phyloP scores from a whole-genome alignment of 2,888 invertebrate genomes.

The Drosophila nr. medialis region DNA sequence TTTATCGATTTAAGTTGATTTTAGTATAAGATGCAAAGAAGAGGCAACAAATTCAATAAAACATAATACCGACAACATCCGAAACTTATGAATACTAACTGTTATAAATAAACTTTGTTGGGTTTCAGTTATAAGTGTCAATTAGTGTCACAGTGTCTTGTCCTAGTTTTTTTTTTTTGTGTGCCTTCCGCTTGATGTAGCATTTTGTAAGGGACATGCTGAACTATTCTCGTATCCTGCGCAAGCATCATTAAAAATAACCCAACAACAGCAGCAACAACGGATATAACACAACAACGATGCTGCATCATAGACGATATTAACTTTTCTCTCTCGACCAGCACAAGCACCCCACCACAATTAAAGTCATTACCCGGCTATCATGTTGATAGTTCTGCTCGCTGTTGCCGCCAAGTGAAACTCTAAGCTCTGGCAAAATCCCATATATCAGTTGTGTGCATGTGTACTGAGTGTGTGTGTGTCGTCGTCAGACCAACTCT shows the following conservation, averaged over 20 bases:
- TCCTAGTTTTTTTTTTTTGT: background rate
- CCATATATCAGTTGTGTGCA: conserved; percentile 47
- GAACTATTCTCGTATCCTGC: background rate
- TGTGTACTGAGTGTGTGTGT: conserved; percentile 7
- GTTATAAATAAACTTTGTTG: background rate
- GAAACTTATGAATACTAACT: background rate
- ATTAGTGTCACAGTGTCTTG: background rate
- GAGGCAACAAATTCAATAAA: background rate
- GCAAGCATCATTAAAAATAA: conserved; percentile 28
- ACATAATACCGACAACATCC: background rate
- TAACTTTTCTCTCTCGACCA: conserved; percentile 40
- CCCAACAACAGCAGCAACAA: conserved; percentile 6
- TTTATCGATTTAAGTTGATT: background rate
- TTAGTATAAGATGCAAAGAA: background rate
- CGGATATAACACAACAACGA: conserved; percentile 20
- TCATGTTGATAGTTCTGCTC: conserved; percentile 66
- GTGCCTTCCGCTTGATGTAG: background rate
- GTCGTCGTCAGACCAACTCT: conserved; percentile 38
- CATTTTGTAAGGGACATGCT: background rate
- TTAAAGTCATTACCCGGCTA: conserved; percentile 78
- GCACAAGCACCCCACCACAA: conserved; percentile 56
- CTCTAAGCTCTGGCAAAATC: conserved; percentile 47
- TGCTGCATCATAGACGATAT: conserved; percentile 47
- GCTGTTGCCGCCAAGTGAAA: conserved; percentile 26
- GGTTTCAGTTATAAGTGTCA: background rate